These are phyloP conservation scores for Arothron firmamentum DNA, from an alignment of 2,113 vertebrate genomes.

Conservation along the genomic window DNA sequence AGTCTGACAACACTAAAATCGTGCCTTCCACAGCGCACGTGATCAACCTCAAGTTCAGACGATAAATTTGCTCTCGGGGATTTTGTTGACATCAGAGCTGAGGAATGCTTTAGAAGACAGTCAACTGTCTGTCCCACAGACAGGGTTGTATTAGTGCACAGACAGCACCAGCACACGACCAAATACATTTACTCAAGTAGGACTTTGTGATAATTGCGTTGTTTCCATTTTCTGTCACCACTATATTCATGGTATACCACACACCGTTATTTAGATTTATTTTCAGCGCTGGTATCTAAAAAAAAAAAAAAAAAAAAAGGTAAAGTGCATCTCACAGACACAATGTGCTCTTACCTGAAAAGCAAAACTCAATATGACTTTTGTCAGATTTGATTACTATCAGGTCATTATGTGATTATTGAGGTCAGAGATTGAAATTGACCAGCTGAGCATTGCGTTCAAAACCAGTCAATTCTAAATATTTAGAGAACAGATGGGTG, in stretches of 20 bases:
- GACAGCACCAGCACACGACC: background rate
- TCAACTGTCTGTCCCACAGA: background rate
- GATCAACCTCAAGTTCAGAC: constrained; percentile 61
- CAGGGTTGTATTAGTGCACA: background rate
- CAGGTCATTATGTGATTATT: background rate
- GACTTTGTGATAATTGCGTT: too few relatives aligned
- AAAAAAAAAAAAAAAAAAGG: too few relatives aligned
- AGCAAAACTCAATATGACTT: too few relatives aligned
- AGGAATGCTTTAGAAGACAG: constrained; percentile 48
- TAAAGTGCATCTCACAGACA: too few relatives aligned
- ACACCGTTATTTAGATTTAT: too few relatives aligned
- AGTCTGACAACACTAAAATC: constrained; percentile 26
- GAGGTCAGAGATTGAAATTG: background rate
- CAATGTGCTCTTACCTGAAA: too few relatives aligned
- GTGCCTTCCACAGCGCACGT: constrained; percentile 29
- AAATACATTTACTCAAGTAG: background rate
- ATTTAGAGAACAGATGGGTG: constrained; percentile 2
- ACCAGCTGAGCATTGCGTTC: background rate
- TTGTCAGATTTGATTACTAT: too few relatives aligned
- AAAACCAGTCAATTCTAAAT: constrained; percentile 26
- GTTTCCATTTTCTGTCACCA: too few relatives aligned
- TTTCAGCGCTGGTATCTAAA: too few relatives aligned
- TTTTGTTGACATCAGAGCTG: constrained; percentile 55
- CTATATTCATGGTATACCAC: too few relatives aligned
- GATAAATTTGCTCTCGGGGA: constrained; percentile 53